Conservation (phyloP, 2,797 vertebrate genomes). For the Neostethus bicornis region DNA sequence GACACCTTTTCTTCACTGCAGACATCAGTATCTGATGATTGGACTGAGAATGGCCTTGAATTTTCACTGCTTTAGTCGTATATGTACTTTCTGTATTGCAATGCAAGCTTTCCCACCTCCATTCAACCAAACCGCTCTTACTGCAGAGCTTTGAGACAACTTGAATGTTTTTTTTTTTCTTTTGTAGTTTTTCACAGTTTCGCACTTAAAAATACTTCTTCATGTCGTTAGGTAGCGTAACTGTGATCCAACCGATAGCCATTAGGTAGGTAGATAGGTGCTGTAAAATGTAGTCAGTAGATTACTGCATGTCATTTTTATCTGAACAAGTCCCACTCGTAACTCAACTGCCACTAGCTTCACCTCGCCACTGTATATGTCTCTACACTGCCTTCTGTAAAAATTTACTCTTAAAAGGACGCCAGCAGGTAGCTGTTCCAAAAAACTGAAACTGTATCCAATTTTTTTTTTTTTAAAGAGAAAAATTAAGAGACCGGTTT, state of each 20-base stretch:
- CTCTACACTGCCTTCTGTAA: conserved; percentile 73
- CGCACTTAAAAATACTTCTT: conserved; percentile 46
- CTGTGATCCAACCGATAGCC: conserved; percentile 67
- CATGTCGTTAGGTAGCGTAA: conserved; percentile 62
- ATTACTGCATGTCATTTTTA: conserved; percentile 74
- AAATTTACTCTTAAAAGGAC: conserved; percentile 53
- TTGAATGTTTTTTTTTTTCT: conserved; percentile 79
- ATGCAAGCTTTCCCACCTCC: conserved; percentile 69
- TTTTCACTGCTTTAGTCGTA: conserved; percentile 78
- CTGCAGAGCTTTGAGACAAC: conserved; percentile 80
- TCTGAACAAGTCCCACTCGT: conserved; percentile 63
- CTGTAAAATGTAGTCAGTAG: conserved; percentile 65
- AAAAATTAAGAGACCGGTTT: conserved; percentile 37
- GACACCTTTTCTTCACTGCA: conserved; percentile 69
- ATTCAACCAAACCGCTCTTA: conserved; percentile 75
- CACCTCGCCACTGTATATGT: conserved; percentile 69
- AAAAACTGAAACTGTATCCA: conserved; percentile 49
- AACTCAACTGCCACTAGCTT: conserved; percentile 75
- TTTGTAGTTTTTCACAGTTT: conserved; percentile 60
- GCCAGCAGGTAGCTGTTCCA: conserved; percentile 57
- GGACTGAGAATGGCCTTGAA: conserved; percentile 79
- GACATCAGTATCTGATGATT: conserved; percentile 81
- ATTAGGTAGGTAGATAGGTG: conserved; percentile 63
- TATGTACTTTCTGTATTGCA: conserved; percentile 72
- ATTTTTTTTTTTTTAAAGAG: conserved; percentile 44